A percentile compares a stretch with the other conserved stretches of the same genome.
phyloP scores from a whole-genome alignment of 2,797 vertebrate species.

The Cynopterus sphinx region DNA sequence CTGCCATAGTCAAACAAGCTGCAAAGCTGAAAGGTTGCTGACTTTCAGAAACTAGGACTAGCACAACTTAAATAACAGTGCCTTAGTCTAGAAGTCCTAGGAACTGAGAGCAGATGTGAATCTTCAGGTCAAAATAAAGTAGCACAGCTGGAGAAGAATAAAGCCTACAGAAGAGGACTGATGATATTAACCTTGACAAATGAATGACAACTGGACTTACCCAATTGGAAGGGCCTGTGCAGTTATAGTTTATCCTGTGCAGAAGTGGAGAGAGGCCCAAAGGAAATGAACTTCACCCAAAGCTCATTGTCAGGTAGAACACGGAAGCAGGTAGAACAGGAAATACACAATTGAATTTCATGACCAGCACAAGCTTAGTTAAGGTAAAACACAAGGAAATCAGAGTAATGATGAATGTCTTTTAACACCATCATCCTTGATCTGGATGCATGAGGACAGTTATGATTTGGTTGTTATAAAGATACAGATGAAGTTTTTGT shows the following conservation, averaged over 20 bases:
- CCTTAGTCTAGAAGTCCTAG: no score
- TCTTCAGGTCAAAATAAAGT: neutral
- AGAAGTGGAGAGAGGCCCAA: neutral
- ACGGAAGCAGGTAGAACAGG: neutral
- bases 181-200: neutral
- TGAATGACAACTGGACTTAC: neutral
- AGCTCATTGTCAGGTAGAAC: neutral
- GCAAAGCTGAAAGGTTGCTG: neutral
- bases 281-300: neutral
- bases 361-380: neutral
- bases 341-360: neutral
- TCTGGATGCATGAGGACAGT: neutral
- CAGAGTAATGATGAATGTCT: neutral
- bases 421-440: neutral
- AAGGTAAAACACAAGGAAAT: neutral
- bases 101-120: neutral
- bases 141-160: neutral
- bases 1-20: neutral
- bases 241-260: neutral
- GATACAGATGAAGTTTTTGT: neutral
- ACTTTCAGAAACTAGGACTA: neutral
- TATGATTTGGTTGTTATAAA: neutral
- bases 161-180: neutral
- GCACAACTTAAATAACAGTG: neutral
- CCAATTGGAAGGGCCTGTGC: neutral